Evolutionary conservation across 2,888 invertebrate genomes (phyloP), one percentile per base, ranked within the genome.

Genomic region (Uropetala carovei): DNA sequence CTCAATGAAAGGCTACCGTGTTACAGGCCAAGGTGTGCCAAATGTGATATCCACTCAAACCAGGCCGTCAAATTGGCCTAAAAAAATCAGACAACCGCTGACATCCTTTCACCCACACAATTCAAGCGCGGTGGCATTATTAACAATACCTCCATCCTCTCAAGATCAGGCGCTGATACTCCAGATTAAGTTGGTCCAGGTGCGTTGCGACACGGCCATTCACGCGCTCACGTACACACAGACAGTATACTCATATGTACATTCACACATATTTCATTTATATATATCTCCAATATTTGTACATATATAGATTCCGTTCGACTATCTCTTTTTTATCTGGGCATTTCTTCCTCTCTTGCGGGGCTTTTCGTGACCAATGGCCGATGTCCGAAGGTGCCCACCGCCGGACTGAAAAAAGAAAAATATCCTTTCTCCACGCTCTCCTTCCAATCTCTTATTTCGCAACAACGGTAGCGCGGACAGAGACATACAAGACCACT

Each of bases 361-460:
- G 64, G 56, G 64, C 43, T 43, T n/a, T 60, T 89, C 89, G 89
- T 89, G 89, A 89, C 89, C 68, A 43, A 43, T 64, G 89, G 68
- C 11, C 64, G 16, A 43, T 18, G 68, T 43, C 89, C 89, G 89
- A n/a, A 30, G 64, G 64, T 43, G 89, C 22, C 64, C 89, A 89
- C 43, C 18, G n/a, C 56, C 43, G 7, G 43, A 30, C 86, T 30
- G n/a, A 30, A 60, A 86, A 59, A 27, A 86, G 14, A 58, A 11
- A 27, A 30, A 27, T 22, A 58, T 86, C 85, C 22, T 85, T 58
- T 85, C 57, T 82, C 82, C 43, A 8, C 30, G 16, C 43, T 30
- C 82, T 60, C 58, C 11, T 60, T n/a, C 86, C 86, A 86, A 86
- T 89, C 89, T 64, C 64, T 89, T 89, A 60, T 89, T 89, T 89